A percentile compares a stretch with the other conserved stretches of the same genome.
phyloP scores from a whole-genome alignment of 2,888 invertebrate genomes.

The Caenorhabditis japonica region DNA sequence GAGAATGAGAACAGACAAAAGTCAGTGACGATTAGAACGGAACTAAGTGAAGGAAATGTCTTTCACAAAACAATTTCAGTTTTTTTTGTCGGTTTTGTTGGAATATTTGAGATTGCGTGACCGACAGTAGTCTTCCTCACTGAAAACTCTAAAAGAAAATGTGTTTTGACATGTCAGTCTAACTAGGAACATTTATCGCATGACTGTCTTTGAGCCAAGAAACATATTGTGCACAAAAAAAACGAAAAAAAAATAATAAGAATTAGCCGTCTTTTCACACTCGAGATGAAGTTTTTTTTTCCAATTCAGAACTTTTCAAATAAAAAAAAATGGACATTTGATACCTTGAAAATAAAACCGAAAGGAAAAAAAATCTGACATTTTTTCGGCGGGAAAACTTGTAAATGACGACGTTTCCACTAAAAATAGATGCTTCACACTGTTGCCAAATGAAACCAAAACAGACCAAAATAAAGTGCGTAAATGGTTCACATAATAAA shows the following conservation, averaged over 20 bases:
- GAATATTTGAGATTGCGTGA: constrained; percentile 48
- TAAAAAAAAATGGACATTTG: too few relatives aligned
- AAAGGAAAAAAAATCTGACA: not conserved
- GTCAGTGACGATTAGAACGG: too few relatives aligned
- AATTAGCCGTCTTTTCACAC: not conserved
- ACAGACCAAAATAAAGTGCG: constrained; percentile 12
- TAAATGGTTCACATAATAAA: constrained; percentile 30
- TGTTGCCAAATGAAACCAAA: not conserved
- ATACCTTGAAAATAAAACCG: not conserved
- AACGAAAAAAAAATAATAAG: constrained; percentile 2
- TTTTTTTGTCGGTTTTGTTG: too few relatives aligned
- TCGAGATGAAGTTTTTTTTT: not conserved
- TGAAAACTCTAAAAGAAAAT: constrained; percentile 6
- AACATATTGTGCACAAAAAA: constrained; percentile 41
- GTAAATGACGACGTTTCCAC: too few relatives aligned
- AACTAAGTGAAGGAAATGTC: too few relatives aligned
- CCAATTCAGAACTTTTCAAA: not conserved
- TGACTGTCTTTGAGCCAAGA: constrained; percentile 29
- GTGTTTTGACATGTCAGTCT: constrained; percentile 17
- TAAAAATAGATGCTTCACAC: too few relatives aligned
- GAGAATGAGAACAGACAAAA: too few relatives aligned
- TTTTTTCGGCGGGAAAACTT: too few relatives aligned
- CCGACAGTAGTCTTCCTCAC: constrained; percentile 47
- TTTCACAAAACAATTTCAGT: too few relatives aligned
- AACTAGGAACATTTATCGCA: constrained; percentile 53